These are phyloP conservation scores for Smittia sp. DNA, from an alignment of 2,888 invertebrate genomes.

Conservation along the genomic window DNA sequence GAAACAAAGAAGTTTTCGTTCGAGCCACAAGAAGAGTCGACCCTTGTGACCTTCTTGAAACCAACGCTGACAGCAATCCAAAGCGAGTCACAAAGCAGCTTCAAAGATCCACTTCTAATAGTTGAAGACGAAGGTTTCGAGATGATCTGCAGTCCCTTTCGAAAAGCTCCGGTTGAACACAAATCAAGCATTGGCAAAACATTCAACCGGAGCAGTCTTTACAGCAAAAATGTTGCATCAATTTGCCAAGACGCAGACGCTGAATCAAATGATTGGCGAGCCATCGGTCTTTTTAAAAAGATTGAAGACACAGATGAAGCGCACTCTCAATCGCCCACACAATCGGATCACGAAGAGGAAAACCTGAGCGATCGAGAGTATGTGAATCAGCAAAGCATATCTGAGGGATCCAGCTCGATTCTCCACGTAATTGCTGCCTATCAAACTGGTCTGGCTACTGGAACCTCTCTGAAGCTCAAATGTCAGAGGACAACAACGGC, in stretches of 20 bases:
- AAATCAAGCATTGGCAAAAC: constrained; percentile 37
- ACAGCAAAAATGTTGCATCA: constrained; percentile 56
- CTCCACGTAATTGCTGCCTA: constrained; percentile 93
- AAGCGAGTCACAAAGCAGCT: constrained; percentile 54
- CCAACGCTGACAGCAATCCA: constrained; percentile 56
- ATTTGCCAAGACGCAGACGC: constrained; percentile 63
- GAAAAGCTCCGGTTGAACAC: constrained; percentile 42
- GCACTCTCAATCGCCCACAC: neutral
- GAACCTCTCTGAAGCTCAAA: constrained; percentile 89
- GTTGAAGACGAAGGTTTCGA: constrained; percentile 44
- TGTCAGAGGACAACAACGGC: constrained; percentile 91
- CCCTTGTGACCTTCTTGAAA: constrained; percentile 52
- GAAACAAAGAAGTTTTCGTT: constrained; percentile 48
- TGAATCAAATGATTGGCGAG: constrained; percentile 55
- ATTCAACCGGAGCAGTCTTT: constrained; percentile 34
- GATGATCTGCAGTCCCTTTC: constrained; percentile 43
- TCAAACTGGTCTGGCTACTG: constrained; percentile 88
- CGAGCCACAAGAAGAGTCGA: constrained; percentile 20
- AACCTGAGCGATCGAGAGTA: constrained; percentile 44
- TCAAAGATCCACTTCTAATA: constrained; percentile 46
- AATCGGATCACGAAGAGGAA: constrained; percentile 41
- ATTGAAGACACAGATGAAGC: constrained; percentile 29
- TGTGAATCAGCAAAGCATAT: neutral
- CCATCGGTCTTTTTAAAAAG: constrained; percentile 36
- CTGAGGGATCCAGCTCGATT: constrained; percentile 45